These are phyloP conservation scores for Hippocampus mohnikei DNA, from an alignment of 2,113 vertebrate species.

Conservation along the genomic window DNA sequence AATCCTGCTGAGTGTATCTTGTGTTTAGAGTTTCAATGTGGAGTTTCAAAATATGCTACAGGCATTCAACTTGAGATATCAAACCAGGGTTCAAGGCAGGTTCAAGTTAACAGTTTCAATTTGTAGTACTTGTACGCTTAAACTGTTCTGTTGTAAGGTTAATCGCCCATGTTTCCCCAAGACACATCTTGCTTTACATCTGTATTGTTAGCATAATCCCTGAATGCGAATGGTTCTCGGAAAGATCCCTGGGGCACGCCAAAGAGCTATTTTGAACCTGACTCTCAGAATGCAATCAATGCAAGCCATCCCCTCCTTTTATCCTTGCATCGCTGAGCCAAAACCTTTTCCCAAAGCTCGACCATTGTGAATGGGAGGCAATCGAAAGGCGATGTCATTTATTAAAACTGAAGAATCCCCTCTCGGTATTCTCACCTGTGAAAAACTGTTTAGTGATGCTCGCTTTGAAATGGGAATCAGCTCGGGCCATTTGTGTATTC, in stretches of 20 bases:
- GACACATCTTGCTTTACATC: background rate
- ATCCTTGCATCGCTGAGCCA: background rate
- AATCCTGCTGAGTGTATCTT: background rate
- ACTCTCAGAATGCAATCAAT: no score
- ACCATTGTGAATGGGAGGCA: background rate
- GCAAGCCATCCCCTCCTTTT: no score
- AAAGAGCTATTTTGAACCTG: background rate
- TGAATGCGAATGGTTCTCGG: background rate
- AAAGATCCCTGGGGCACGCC: background rate
- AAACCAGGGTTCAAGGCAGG: no score
- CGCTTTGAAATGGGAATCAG: background rate
- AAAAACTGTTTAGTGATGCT: constrained; percentile 7
- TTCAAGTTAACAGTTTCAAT: no score
- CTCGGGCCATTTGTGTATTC: constrained; percentile 41
- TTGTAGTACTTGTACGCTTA: no score
- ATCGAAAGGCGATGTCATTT: background rate
- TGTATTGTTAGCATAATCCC: background rate
- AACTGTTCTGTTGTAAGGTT: no score
- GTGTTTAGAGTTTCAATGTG: background rate
- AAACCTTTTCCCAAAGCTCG: background rate
- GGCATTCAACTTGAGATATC: no score
- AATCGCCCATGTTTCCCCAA: no score
- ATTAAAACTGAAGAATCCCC: background rate
- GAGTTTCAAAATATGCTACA: background rate
- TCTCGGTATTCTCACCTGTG: background rate